Evolutionary conservation across 2,113 vertebrate species (phyloP), one percentile per base, ranked within the genome.

Genomic region (Spea bombifrons): DNA sequence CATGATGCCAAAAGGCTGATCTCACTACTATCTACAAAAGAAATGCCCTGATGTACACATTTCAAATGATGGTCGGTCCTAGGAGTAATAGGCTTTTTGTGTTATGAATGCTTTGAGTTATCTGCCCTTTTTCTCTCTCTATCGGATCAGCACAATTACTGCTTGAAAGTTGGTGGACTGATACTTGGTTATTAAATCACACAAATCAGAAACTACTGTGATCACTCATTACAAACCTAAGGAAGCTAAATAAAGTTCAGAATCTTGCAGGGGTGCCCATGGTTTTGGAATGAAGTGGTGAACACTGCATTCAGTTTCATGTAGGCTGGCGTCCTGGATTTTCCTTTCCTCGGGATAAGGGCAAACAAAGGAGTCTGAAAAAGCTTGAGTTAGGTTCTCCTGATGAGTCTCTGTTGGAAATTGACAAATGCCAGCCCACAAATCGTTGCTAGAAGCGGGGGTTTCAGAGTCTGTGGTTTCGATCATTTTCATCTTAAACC

Each of bases 261-360:
- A 99, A 73, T 99, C 97, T 7, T 92, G 92, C 89, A 99, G 91
- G 0, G 96, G 97, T 15, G 94, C 93, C 97, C 97, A 99, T 12
- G 90, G 89, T 73, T 88, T 92, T 10, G 57, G n/a, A 3, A 4
- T 0, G 0, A 69, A 2, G 0, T 75, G 84, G n/a, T 84, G 30
- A 5, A 84, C 9, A 50, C 63, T 77, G 0, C 3, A 8, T 0
- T 82, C 8, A 0, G 78, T 80, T 0, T 86, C 76, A 53, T 5
- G 59, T 66, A 84, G 80, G 67, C 82, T n/a, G 50, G 12, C n/a
- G 82, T 63, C 50, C 49, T 47, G 16, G 5, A 57, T 5, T 13
- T 53, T 15, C 8, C 4, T 55, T 6, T 49, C 65, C 0, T 3
- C 9, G 9, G 85, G 0, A 3, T 63, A 80, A 71, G 87, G 81